phyloP scores from a whole-genome alignment of 64 coral and sea anemone genomes.

The Montipora sp. region DNA sequence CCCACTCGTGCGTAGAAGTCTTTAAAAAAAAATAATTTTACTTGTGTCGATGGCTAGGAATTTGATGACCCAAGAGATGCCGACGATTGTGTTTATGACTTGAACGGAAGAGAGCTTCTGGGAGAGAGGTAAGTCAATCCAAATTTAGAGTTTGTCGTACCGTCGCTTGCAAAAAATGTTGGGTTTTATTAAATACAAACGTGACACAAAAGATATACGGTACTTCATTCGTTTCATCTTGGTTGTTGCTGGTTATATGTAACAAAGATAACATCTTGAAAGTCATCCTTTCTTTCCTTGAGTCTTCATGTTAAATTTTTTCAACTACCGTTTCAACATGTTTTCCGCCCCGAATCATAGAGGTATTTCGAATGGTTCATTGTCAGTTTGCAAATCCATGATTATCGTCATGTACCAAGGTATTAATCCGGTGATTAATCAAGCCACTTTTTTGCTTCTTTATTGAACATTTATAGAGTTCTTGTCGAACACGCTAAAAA shows the following conservation, averaged over 20 bases:
- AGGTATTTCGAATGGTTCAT: background rate
- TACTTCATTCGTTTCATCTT: too few species aligned
- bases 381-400: too few species aligned
- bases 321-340: background rate
- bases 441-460: background rate
- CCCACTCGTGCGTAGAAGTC: background rate
- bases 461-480: slow-evolving; percentile 55
- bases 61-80: slow-evolving; percentile 95
- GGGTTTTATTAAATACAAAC: too few species aligned
- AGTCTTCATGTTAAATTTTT: too few species aligned
- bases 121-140: slow-evolving; percentile 82
- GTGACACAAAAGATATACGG: too few species aligned
- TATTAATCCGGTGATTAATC: background rate
- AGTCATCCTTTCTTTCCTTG: too few species aligned
- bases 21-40: background rate
- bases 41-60: slow-evolving; percentile 59
- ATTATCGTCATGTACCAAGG: background rate
- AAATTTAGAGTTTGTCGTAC: background rate
- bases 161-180: too few species aligned
- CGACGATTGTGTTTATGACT: slow-evolving; percentile 92
- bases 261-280: too few species aligned
- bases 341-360: background rate
- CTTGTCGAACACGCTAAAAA: slow-evolving; percentile 96
- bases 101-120: slow-evolving; percentile 94
- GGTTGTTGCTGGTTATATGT: too few species aligned